phyloP scores from a whole-genome alignment of 2,113 vertebrate species.

The Microcebus griseorufus region DNA sequence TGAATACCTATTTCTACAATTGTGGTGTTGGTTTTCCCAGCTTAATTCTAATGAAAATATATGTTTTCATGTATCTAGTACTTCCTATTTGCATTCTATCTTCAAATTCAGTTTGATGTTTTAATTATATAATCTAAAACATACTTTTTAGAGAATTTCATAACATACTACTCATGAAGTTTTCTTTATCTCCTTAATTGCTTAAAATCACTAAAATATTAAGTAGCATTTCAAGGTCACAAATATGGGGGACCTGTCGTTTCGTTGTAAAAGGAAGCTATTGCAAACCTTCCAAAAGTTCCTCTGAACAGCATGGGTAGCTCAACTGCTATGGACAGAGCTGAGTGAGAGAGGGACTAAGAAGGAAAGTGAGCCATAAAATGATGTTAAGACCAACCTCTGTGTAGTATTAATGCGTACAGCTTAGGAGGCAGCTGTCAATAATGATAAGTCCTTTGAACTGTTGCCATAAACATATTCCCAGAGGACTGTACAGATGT shows the following conservation, averaged over 20 bases:
- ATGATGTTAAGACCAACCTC: background rate
- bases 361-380: background rate
- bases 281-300: background rate
- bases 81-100: background rate
- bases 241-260: background rate
- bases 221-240: background rate
- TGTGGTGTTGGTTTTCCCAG: background rate
- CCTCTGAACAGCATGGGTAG: background rate
- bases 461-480: background rate
- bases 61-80: background rate
- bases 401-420: background rate
- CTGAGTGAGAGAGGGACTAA: background rate
- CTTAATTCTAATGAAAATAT: background rate
- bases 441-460: background rate
- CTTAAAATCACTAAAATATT: slow-evolving; percentile 12
- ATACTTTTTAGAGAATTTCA: background rate
- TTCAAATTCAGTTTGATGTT: background rate
- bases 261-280: background rate
- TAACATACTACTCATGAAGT: background rate
- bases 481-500: background rate
- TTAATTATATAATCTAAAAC: background rate
- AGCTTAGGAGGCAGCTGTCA: background rate
- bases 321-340: background rate
- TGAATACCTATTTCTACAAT: slow-evolving; percentile 17
- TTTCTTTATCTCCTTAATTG: background rate